phyloP scores from a whole-genome alignment of 1,140 invertebrate genomes.

The Hypsibius dujardini region DNA sequence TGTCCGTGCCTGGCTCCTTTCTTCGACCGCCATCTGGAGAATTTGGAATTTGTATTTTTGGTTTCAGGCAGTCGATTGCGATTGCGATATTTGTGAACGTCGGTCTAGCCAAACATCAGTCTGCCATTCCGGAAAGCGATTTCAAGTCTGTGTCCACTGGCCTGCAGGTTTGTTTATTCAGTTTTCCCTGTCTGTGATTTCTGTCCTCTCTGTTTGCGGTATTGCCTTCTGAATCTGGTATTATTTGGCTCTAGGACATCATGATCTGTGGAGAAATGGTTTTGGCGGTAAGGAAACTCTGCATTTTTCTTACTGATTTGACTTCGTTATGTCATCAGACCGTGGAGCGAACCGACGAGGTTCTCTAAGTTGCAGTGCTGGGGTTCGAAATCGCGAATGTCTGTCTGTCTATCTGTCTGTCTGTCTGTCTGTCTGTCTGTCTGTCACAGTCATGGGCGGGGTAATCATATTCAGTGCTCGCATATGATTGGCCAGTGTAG shows the following conservation, averaged over 20 bases:
- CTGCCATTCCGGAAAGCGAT: conserved; percentile 2
- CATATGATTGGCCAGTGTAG: too few relatives aligned
- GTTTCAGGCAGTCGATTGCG: conserved; percentile 9
- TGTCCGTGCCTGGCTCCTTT: conserved; percentile 87
- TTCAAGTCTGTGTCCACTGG: conserved; percentile 15
- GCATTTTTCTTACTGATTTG: neutral
- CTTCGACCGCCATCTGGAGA: conserved; percentile 96
- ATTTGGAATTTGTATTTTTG: neutral
- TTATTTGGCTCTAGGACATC: conserved; percentile 44
- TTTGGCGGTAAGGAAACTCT: conserved; percentile 43
- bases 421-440: neutral
- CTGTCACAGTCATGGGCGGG: neutral
- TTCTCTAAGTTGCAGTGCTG: neutral
- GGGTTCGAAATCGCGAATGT: neutral
- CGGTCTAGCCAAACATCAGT: neutral
- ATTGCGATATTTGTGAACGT: conserved; percentile 6
- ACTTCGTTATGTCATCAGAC: neutral
- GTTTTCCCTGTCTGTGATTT: too few relatives aligned
- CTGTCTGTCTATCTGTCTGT: neutral
- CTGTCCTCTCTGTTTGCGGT: too few relatives aligned
- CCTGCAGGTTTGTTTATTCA: conserved; percentile 32
- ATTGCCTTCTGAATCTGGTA: too few relatives aligned
- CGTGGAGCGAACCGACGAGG: too few relatives aligned
- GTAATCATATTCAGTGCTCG: too few relatives aligned
- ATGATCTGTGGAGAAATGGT: conserved; percentile 96